These are phyloP conservation scores for Cosmia pyralina DNA, from an alignment of 2,888 invertebrate genomes.

Conservation along the genomic window DNA sequence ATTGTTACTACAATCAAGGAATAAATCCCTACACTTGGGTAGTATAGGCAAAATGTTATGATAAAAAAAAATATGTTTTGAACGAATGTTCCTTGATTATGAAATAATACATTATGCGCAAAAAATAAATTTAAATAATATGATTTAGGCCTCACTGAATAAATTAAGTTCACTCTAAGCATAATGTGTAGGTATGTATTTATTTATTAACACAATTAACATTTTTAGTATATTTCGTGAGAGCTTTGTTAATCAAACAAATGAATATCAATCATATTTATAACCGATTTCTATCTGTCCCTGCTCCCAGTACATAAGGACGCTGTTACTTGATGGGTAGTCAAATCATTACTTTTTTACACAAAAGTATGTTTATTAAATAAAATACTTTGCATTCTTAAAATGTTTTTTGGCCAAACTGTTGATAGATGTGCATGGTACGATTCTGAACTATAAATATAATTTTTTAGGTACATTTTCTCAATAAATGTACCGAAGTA, in stretches of 20 bases:
- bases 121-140: neutral
- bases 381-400: too few species aligned
- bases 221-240: slow-evolving; percentile 32
- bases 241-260: slow-evolving; percentile 32
- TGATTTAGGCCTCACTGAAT: neutral
- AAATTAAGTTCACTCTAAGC: slow-evolving; percentile 34
- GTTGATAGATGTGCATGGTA: too few species aligned
- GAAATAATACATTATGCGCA: neutral
- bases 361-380: too few species aligned
- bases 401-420: too few species aligned
- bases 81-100: slow-evolving; percentile 10
- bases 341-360: too few species aligned
- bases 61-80: neutral
- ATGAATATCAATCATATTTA: neutral
- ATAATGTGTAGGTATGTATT: neutral
- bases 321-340: too few species aligned
- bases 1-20: slow-evolving; percentile 27
- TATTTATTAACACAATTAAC: slow-evolving; percentile 41
- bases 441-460: too few species aligned
- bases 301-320: neutral
- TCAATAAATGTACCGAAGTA: too few species aligned
- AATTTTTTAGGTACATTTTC: too few species aligned
- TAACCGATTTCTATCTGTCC: neutral
- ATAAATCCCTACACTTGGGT: neutral
- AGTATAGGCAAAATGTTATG: neutral